Base-by-base conservation (phyloP, 2,113 vertebrate genomes). In the Noturus placidus region DNA sequence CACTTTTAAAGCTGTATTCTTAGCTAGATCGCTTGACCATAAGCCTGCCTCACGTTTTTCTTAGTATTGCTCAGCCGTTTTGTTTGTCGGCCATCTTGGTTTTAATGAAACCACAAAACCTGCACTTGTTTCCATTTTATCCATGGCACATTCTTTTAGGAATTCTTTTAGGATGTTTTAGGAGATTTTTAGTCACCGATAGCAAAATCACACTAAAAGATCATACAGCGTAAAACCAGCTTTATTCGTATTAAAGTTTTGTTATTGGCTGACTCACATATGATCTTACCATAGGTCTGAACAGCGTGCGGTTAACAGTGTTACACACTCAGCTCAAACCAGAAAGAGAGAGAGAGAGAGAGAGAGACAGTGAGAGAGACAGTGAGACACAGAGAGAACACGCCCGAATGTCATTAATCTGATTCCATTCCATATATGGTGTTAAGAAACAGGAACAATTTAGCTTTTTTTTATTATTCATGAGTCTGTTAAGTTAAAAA, bases 341-440 rank as follows among this genome's bases (percentile, higher is more conserved):
- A 88, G 50, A 52, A 14, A 79, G 77, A 79, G 25, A 77, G 74
- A 27, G 74, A 77, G 74, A 33, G 52, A 79, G 50, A 54, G 14
- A 79, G 50, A 10, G 13, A 79, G 77, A 79, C 14, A 79, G 14
- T 6, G 56, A 81, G 33, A 9, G 20, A 57, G 50, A 54, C 5
- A 79, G 50, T 7, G 13, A 79, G 77, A 79, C 14, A 79, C 5
- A 15, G 56, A 81, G 33, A 9, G 20, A 57, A 17, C 27, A 17
- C 4, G 1, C 22, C 22, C 5, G 0, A n/a, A 77, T 77, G 13
- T 25, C 42, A 77, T n/a, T n/a, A 50, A n/a, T 78, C 6, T 27
- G 30, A 52, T 78, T 54, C 46, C 19, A 46, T 25, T 46, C 70
- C 76, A 78, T 78, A 54, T 54, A 54, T 54, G 76, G 46, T 30